phyloP scores from a whole-genome alignment of 2,797 vertebrate species.

The Thaleichthys pacificus region DNA sequence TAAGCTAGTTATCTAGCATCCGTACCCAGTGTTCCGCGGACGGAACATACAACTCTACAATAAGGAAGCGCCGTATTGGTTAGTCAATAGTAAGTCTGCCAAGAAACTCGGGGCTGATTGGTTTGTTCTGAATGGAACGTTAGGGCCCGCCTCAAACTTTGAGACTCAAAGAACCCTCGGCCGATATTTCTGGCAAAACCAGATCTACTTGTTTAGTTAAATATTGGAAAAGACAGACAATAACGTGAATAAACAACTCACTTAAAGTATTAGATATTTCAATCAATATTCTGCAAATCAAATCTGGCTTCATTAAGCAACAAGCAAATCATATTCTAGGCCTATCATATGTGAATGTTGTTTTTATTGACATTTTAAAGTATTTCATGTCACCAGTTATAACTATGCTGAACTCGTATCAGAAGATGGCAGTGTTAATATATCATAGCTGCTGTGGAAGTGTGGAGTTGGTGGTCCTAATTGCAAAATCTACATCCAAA shows the following conservation, averaged over 20 bases:
- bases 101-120: slow-evolving; percentile 58
- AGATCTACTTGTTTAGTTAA: slow-evolving; percentile 17
- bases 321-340: background rate
- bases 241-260: too few species aligned
- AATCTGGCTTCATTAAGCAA: slow-evolving; percentile 27
- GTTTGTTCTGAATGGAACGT: slow-evolving; percentile 48
- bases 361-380: background rate
- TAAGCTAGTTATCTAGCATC: slow-evolving; percentile 61
- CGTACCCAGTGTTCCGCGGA: slow-evolving; percentile 60
- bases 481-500: too few species aligned
- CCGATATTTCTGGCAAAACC: too few species aligned
- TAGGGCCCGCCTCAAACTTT: slow-evolving; percentile 43
- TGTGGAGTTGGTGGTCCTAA: background rate
- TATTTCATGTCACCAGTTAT: background rate
- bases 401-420: slow-evolving; percentile 33
- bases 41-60: slow-evolving; percentile 36
- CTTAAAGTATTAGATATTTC: too few species aligned
- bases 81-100: too few species aligned
- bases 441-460: slow-evolving; percentile 19
- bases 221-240: slow-evolving; percentile 13
- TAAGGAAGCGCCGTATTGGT: slow-evolving; percentile 51
- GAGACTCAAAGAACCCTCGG: slow-evolving; percentile 54
- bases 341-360: background rate
- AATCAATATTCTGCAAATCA: slow-evolving; percentile 1
- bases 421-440: slow-evolving; percentile 64